Evolutionary conservation across 1,140 invertebrate species (phyloP).

Genomic region (Hyles vespertilio): DNA sequence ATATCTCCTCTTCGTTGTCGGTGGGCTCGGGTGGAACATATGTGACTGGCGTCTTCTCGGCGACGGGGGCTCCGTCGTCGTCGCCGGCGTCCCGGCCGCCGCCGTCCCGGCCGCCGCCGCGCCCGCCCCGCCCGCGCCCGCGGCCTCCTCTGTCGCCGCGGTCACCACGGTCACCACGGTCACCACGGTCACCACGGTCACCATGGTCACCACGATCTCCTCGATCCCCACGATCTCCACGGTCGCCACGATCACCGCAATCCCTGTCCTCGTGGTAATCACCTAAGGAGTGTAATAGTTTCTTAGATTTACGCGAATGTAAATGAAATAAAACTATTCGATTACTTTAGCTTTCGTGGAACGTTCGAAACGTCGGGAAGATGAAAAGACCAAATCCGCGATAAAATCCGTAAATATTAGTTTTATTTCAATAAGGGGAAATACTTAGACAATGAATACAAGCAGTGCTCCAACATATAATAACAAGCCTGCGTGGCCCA

Average conservation of each 20-base stretch:
- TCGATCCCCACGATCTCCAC: too few relatives aligned
- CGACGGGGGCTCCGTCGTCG: conserved; percentile 31
- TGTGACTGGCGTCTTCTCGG: conserved; percentile 76
- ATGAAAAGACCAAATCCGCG: too few relatives aligned
- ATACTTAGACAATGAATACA: neutral
- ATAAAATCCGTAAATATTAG: too few relatives aligned
- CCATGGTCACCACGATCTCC: conserved; percentile 28
- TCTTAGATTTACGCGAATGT: too few relatives aligned
- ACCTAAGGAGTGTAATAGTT: neutral
- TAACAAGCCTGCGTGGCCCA: neutral
- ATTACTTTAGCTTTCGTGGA: too few relatives aligned
- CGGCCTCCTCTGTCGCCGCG: conserved; percentile 17
- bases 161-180: too few relatives aligned
- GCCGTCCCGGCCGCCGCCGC: conserved; percentile 21
- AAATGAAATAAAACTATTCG: too few relatives aligned
- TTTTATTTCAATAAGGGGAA: neutral
- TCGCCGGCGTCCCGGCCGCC: conserved; percentile 21
- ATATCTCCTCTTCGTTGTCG: conserved; percentile 83
- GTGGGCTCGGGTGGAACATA: conserved; percentile 90
- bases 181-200: too few relatives aligned
- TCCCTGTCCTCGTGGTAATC: conserved; percentile 36
- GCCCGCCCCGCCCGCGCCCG: conserved; percentile 33
- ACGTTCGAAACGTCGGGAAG: too few relatives aligned
- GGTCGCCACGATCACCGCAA: conserved; percentile 19
- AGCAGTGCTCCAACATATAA: neutral